phyloP scores from a whole-genome alignment of 2,113 vertebrate species.

The Beaufortia kweichowensis region DNA sequence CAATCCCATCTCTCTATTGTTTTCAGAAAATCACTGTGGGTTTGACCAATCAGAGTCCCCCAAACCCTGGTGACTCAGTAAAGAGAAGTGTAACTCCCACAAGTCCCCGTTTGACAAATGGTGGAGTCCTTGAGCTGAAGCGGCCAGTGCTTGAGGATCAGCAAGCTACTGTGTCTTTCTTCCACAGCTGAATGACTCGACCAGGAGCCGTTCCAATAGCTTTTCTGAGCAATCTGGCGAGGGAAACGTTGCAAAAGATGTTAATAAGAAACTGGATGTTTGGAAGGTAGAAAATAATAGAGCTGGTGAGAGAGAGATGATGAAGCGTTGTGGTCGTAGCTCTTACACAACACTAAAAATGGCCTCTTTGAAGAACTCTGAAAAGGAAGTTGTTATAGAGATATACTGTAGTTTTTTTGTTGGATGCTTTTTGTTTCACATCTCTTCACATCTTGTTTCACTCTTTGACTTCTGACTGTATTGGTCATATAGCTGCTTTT shows the following conservation, averaged over 20 bases:
- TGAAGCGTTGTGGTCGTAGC: not conserved
- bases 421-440: too few species aligned
- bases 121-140: conserved; percentile 48
- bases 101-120: conserved; percentile 41
- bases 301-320: conserved; percentile 21
- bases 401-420: too few species aligned
- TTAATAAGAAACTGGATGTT: conserved; percentile 17
- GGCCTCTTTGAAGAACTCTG: not conserved
- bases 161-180: conserved; percentile 45
- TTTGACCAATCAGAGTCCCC: conserved; percentile 38
- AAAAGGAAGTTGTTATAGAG: not conserved
- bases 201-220: conserved; percentile 23
- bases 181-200: conserved; percentile 36
- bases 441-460: too few species aligned
- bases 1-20: conserved; percentile 18
- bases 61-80: conserved; percentile 46
- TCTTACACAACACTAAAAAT: not conserved
- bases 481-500: too few species aligned
- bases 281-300: conserved; percentile 3
- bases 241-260: conserved; percentile 29
- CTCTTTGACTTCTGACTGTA: too few species aligned
- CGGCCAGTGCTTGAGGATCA: conserved; percentile 34
- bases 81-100: conserved; percentile 46
- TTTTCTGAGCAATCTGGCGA: conserved; percentile 28
- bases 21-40: not conserved